Evolutionary conservation across 2,888 invertebrate species (phyloP).

Genomic region (Hermaeophaga mercurialis): DNA sequence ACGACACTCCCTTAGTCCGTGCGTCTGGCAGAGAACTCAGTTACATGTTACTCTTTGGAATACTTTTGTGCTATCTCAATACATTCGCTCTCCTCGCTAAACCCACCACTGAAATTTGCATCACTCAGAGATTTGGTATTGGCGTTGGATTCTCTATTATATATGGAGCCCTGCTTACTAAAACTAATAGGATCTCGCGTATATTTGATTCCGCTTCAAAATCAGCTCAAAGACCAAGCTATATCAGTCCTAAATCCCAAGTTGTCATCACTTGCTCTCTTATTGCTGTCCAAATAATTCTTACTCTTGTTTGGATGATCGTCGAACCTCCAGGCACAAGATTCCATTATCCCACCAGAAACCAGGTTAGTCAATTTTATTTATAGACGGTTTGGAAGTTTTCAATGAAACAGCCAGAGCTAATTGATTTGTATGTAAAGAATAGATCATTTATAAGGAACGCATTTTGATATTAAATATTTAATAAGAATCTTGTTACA

Average conservation of each 20-base stretch:
- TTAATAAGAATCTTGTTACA: too few species aligned
- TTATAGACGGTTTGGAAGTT: too few species aligned
- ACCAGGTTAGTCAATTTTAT: constrained; percentile 57
- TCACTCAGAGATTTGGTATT: constrained; percentile 67
- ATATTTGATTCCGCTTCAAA: constrained; percentile 68
- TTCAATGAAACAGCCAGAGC: too few species aligned
- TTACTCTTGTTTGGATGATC: constrained; percentile 68
- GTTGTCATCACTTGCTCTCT: constrained; percentile 65
- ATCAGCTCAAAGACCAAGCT: constrained; percentile 67
- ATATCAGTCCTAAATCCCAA: constrained; percentile 67
- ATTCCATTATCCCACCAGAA: constrained; percentile 62
- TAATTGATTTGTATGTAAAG: too few species aligned
- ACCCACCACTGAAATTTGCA: constrained; percentile 64
- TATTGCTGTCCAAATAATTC: constrained; percentile 61
- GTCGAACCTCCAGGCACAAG: constrained; percentile 69
- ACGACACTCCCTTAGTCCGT: constrained; percentile 70
- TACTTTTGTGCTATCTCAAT: constrained; percentile 67
- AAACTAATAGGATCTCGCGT: constrained; percentile 68
- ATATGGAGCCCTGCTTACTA: constrained; percentile 69
- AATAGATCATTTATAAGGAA: too few species aligned
- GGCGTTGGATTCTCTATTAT: constrained; percentile 70
- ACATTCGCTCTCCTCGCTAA: constrained; percentile 66
- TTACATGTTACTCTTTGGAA: constrained; percentile 67
- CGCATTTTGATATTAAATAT: too few species aligned
- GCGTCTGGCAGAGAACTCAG: constrained; percentile 68